Base-by-base conservation (phyloP, 1,140 invertebrate species). In the Drosophila kohkoa region DNA sequence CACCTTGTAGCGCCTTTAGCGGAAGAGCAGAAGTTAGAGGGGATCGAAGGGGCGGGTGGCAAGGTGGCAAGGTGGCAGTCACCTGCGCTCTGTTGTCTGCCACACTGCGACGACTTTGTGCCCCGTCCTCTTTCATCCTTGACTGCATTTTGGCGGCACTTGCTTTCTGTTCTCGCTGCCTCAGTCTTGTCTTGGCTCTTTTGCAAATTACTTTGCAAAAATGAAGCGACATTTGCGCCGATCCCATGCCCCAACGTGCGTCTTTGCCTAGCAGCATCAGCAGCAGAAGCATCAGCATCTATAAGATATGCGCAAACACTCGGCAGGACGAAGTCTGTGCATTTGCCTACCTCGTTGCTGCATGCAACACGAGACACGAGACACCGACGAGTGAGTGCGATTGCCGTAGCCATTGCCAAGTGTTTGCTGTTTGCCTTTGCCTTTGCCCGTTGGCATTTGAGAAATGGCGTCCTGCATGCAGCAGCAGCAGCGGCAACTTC, bases 201-300 rank as follows among this genome's bases (percentile, higher is more conserved):
- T 82, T 86, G 85, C 89, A 91, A 91, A 91, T 91, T 91, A 82
- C 89, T 91, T 91, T 91, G 89, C 85, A 85, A 82, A 91, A 91
- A 89, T 88, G 75, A 81, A 85, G 75, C 72, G 85, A 89, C 88
- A 88, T 79, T 77, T 71, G 59, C 30, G 43, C 41, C 8, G 15
- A 15, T 8, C 20, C 45, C 15, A 15, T 25, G 20, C 20, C 38
- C 49, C 35, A 13, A 8, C 13, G 32, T 25, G 41, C 10, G 10
- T 38, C 35, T 10, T 74, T 35, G 41, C 46, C 45, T 54, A n/a
- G 59, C 52, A 43, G 45, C 20, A 15, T 15, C 16, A 16, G 16
- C 16, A 16, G 16, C 16, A 16, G 1, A 1, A 25, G 20, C 20
- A 25, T 25, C 52, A 43, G 46, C 20, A 45, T 35, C 63, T 32